Conservation (phyloP, 2,888 invertebrate genomes). For the Phaonia tiefii region DNA sequence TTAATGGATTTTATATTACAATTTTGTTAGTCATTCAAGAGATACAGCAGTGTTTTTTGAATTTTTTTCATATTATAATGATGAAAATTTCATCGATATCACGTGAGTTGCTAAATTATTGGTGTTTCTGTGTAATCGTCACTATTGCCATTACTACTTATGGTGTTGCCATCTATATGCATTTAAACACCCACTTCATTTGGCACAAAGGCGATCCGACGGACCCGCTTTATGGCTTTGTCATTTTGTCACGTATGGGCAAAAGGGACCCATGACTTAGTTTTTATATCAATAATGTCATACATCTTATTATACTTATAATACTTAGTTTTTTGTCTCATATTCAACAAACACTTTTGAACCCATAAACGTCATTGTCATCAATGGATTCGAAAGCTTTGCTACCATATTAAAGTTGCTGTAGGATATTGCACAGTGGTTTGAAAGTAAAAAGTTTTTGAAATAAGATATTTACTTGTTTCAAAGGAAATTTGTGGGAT, state of each 20-base stretch:
- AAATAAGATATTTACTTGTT: not conserved
- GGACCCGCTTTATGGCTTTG: conserved; percentile 48
- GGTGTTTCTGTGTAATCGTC: no score
- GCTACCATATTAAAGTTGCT: no score
- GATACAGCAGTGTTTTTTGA: conserved; percentile 8
- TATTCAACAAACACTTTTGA: conserved; percentile 25
- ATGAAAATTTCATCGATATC: no score
- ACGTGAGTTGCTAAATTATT: no score
- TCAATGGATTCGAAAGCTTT: not conserved
- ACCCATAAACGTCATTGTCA: not conserved
- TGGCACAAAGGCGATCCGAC: no score
- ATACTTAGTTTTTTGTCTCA: not conserved
- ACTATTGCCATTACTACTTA: no score
- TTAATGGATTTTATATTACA: conserved; percentile 10
- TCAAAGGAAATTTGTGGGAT: no score
- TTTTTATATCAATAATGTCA: not conserved
- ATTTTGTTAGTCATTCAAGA: not conserved
- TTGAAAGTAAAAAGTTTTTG: conserved; percentile 31
- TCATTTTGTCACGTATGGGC: conserved; percentile 32
- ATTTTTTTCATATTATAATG: not conserved
- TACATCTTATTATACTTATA: not conserved
- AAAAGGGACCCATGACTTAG: conserved; percentile 19
- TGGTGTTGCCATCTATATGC: conserved; percentile 43
- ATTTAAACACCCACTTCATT: conserved; percentile 1
- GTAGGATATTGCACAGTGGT: no score